Evolutionary conservation across 1,140 invertebrate genomes (phyloP), one percentile per base, ranked within the genome.

Genomic region (Papilio xuthus): DNA sequence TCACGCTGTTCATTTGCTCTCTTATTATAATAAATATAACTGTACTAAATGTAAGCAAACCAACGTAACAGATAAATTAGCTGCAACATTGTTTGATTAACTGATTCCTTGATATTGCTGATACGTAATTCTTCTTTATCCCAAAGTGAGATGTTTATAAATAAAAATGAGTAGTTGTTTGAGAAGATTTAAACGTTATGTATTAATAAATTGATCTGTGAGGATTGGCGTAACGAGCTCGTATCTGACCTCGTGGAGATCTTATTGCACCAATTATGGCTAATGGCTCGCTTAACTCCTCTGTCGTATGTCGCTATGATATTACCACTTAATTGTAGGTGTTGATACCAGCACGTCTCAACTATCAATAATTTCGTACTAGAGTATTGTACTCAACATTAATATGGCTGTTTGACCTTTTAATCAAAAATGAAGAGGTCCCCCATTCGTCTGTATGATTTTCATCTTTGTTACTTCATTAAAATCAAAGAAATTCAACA

Each of bases 261-360:
- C 60, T 63, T 63, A 63, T 63, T 63, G 60, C 60, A 63, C 60
- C 60, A 28, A 63, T 63, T 63, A 63, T 63, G 23, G 26, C 60
- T 63, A 63, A 63, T 63, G 60, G 60, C 12, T 32, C 23, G 60
- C 60, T 63, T 32, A 63, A 12, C 50, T 53, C 6, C 50, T 53
- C 6, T 50, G 60, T 63, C 60, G 10, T 63, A 63, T 63, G 60
- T 60, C 9, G 26, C 60, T 28, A 28, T 63, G 23, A 18, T 63
- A 63, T 28, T 28, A 63, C 23, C 60, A 60, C 56, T 60, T 26
- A 63, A 63, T 63, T 63, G 26, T 63, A 63, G 56, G 20, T 60
- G 10, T 63, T 28, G 23, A 28, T 28, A 28, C 10, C 15, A 63
- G 10, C 13, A 63, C 56, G 56, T 60, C 56, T 63, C 23, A 13